Conservation (phyloP, 92 coral and sea anemone species). For the Meandrina meandrites region DNA sequence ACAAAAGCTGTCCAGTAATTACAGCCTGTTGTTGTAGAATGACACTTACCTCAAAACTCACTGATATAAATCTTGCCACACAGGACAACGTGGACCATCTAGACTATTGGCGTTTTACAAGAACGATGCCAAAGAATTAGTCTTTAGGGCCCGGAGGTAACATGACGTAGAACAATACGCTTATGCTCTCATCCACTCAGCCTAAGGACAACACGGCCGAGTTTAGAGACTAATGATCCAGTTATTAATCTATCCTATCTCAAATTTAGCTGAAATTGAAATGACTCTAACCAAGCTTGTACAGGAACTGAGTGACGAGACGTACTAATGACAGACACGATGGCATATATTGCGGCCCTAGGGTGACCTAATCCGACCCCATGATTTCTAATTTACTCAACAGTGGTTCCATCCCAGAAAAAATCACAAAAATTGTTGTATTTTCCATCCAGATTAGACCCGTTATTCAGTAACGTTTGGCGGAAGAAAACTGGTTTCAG, state of each 20-base stretch:
- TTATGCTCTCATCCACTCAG: neutral
- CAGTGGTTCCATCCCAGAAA: neutral
- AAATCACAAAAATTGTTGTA: neutral
- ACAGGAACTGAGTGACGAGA: neutral
- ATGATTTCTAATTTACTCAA: neutral
- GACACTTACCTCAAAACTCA: slow-evolving; percentile 17
- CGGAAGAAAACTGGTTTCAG: neutral
- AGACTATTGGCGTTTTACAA: neutral
- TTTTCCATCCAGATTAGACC: neutral
- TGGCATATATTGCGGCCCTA: neutral
- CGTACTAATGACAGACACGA: slow-evolving; percentile 29
- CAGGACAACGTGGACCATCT: neutral
- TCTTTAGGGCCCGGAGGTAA: neutral
- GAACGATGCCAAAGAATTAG: neutral
- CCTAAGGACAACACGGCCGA: neutral
- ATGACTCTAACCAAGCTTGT: neutral
- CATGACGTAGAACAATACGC: neutral
- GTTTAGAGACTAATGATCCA: neutral
- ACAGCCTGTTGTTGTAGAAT: neutral
- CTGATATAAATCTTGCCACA: neutral
- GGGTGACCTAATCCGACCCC: slow-evolving; percentile 10
- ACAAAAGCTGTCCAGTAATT: neutral
- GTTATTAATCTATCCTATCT: slow-evolving; percentile 35
- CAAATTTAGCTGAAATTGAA: slow-evolving; percentile 13
- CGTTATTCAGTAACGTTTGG: neutral